phyloP scores from a whole-genome alignment of 2,113 vertebrate species.

The Amphilophus citrinellus region DNA sequence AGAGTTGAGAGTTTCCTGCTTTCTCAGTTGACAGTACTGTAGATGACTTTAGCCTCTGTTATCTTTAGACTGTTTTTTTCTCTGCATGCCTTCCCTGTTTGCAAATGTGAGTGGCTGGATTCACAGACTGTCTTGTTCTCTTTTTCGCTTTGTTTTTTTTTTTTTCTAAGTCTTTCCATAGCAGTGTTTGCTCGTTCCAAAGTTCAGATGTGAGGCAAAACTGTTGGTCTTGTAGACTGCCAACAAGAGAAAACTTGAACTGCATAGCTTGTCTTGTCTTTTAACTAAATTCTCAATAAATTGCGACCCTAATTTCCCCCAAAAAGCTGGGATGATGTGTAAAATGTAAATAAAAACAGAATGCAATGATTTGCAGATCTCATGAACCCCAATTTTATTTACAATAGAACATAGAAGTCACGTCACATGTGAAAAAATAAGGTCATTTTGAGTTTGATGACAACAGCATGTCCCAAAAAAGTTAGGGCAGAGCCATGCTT shows the following conservation, averaged over 20 bases:
- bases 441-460: no score
- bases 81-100: conserved; percentile 19
- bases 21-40: conserved; percentile 30
- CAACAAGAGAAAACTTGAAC: not conserved
- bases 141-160: not conserved
- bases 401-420: not conserved
- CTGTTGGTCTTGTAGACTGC: not conserved
- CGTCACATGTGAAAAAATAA: not conserved
- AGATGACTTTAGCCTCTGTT: conserved; percentile 51
- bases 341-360: not conserved
- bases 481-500: no score
- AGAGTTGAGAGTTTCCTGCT: conserved; percentile 52
- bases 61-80: conserved; percentile 37
- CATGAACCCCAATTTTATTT: not conserved
- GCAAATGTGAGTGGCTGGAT: conserved; percentile 14
- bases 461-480: no score
- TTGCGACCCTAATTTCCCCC: no score
- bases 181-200: not conserved
- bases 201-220: not conserved
- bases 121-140: not conserved
- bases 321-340: not conserved
- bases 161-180: not conserved
- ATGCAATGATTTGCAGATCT: not conserved
- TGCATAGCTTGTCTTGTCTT: no score
- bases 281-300: no score